Evolutionary conservation across 2,888 invertebrate species (phyloP), one percentile per base, ranked within the genome.

Genomic region (Archips xylosteana): DNA sequence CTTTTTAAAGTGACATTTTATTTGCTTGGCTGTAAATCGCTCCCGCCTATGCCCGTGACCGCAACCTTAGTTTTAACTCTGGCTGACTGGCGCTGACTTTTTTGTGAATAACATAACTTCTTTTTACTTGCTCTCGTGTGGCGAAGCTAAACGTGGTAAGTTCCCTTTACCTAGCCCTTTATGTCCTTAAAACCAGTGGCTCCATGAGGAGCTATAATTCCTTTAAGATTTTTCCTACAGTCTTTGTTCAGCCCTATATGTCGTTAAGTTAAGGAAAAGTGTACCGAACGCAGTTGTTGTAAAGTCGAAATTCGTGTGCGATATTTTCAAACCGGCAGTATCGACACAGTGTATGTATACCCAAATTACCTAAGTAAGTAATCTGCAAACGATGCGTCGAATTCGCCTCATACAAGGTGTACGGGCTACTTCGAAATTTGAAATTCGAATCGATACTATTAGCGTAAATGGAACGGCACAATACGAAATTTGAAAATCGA

Each of bases 121-220:
- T 94, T 90, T 92, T 89, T 92, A 91, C 90, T 91, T 89, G 91
- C 94, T 86, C 85, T 83, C 92, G 81, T 82, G 81, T 85, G 92
- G 86, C 84, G 92, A 91, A 93, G 93, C 88, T 78, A 94, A 93
- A 89, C 87, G 91, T 79, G 93, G 94, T 94, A 91, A 94, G 94
- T 92, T 82, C 78, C 76, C 77, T 65, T 75, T 59, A 64, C 63
- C 62, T 57, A 47, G 3, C 42, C 72, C 51, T 23, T 36, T 60
- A 10, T 39, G n/a, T 60, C 36, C 57, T 57, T 32, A 57, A 12
- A 32, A 32, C 32, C 32, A 32, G 32, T 57, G 32, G 12, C 32
- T 57, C 57, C 57, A 12, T 9, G 6, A 12, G 23, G 57, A 32
- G 32, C 23, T 32, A 32, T 57, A 12, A 32, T n/a, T 57, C 32